phyloP scores from a whole-genome alignment of 2,797 vertebrate species.

The Erpetoichthys calabaricus region DNA sequence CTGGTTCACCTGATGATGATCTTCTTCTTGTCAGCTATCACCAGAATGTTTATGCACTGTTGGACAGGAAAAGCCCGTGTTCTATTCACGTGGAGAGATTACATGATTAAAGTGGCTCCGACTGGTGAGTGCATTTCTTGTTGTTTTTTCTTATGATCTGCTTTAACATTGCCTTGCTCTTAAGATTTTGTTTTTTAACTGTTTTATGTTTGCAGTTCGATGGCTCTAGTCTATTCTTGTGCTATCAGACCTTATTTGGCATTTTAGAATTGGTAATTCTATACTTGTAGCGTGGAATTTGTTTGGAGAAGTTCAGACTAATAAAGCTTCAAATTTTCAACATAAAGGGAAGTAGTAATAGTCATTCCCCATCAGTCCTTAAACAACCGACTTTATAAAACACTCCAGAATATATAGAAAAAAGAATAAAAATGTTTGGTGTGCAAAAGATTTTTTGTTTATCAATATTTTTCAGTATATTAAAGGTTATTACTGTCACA shows the following conservation, averaged over 20 bases:
- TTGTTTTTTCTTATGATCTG: neutral
- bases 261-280: neutral
- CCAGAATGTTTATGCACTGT: conserved; percentile 42
- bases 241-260: neutral
- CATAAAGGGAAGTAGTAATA: no score
- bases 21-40: conserved; percentile 65
- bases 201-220: no score
- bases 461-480: no score
- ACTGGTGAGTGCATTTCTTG: conserved; percentile 47
- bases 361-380: neutral
- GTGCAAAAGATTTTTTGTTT: no score
- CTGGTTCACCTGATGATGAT: conserved; percentile 70
- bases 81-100: conserved; percentile 62
- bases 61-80: conserved; percentile 58
- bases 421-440: no score
- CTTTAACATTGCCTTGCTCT: neutral
- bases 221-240: neutral
- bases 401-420: no score
- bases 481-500: no score
- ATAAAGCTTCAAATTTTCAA: no score
- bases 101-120: conserved; percentile 65
- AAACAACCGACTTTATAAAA: no score
- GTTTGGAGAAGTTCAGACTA: no score
- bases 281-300: neutral
- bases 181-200: no score